Evolutionary conservation across 2,113 vertebrate genomes (phyloP), one percentile per base, ranked within the genome.

Genomic region (Phaetusa simplex): DNA sequence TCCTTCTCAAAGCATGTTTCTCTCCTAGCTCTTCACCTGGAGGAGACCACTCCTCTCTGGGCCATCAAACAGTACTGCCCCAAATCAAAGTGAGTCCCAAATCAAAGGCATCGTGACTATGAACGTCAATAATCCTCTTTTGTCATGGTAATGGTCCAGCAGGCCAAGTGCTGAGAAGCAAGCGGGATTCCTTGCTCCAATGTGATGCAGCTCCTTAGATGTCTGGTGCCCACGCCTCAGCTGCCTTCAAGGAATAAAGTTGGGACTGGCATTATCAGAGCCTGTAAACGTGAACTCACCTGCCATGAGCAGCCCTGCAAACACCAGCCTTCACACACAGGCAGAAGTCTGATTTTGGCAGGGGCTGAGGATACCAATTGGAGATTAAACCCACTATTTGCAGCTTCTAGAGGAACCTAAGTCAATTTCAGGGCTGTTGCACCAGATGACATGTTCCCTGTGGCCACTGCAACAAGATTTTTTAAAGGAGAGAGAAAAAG

Each of bases 101-200:
- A 98, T 98, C 98, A 99, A 98, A 98, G 98, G 97, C 96, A 93
- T 83, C 42, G 30, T 97, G 96, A 97, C 97, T 98, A 98, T 98
- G 97, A 98, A 98, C 99, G 98, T 99, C 98, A 99, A 98, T 97
- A 98, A 98, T 98, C 97, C 96, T 90, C 79, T 94, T 98, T 98
- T 98, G 96, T 98, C 91, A 98, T 97, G 97, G 94, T 97, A 98
- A 98, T 98, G 72, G 26, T 55, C 17, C 55, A 42, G 58, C 43
- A 50, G 61, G 26, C 72, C 43, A 83, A 93, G 47, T 26, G 45
- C 64, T 69, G 45, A 74, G 89, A 69, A 96, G 58, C 91, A 96
- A 95, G 90, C 2, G 3, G 36, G 26, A 85, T 84, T 95, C 81
- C 79, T 93, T 8, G 1, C 45, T 95, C n/a, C 88, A 85, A 14